Conservation (phyloP, 1,140 invertebrate species). For the Orius insidiosus region DNA sequence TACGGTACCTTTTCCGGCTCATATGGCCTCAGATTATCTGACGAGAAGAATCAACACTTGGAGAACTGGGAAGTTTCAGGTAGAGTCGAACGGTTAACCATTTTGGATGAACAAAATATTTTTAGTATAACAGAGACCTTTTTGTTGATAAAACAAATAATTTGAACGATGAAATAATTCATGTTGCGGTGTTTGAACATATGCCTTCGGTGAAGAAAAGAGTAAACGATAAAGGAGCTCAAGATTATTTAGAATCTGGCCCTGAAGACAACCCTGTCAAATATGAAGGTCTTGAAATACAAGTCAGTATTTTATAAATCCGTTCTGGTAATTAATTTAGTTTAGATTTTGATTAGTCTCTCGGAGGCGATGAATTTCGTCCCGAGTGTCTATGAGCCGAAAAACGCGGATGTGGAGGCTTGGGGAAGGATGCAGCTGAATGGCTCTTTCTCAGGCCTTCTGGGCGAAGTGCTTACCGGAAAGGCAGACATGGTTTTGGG, state of each 20-base stretch:
- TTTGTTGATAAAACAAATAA: conserved; percentile 35
- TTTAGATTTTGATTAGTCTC: conserved; percentile 46
- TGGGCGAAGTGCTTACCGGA: conserved; percentile 47
- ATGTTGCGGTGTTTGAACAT: conserved; percentile 48
- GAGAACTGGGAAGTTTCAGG: conserved; percentile 25
- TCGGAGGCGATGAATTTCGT: conserved; percentile 50
- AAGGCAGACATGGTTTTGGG: conserved; percentile 56
- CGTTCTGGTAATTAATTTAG: too few species aligned
- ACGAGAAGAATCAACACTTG: conserved; percentile 41
- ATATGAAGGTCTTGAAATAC: conserved; percentile 39
- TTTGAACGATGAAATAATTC: conserved; percentile 33
- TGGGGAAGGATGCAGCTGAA: conserved; percentile 44
- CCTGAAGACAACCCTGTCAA: conserved; percentile 8
- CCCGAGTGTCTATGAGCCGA: conserved; percentile 41
- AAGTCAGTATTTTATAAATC: conserved; percentile 26
- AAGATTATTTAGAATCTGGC: conserved; percentile 1
- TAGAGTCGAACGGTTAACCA: too few species aligned
- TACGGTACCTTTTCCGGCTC: conserved; percentile 49
- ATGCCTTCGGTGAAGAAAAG: conserved; percentile 40
- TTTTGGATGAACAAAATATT: too few species aligned
- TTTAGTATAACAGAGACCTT: conserved; percentile 20
- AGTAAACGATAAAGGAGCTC: conserved; percentile 15
- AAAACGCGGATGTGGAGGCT: conserved; percentile 34
- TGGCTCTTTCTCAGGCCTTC: conserved; percentile 43
- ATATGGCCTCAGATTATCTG: conserved; percentile 28